Base-by-base conservation (phyloP, 2,888 invertebrate genomes). In the Platynereis dumerilii region DNA sequence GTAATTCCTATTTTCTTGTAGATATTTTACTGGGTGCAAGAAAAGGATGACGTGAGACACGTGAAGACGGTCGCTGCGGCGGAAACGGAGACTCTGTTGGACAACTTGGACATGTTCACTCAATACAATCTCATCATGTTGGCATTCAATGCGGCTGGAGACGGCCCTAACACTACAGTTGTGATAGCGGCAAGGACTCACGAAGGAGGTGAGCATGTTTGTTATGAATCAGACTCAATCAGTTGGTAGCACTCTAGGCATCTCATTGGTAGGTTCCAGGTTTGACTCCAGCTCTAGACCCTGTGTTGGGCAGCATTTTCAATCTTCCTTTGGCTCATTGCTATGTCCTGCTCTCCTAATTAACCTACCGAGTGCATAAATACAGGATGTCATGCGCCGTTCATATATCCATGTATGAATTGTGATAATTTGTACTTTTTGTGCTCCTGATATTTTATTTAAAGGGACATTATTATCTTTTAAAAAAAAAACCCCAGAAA, bases 101-200 rank as follows among this genome's bases (percentile, higher is more conserved):
- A 94, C 0, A 93, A 93, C 79, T 87, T 97, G 17, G 92, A 95
- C 81, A 95, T 94, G 85, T 96, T 90, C 85, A 94, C 96, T 0
- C 90, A 92, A 76, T 97, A 97, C 83, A 88, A 90, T 34, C 91
- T 96, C 68, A 92, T 94, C 86, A 91, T 98, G 62, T 85, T 95
- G 72, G 95, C 96, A 0, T 98, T 96, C 83, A 98, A 98, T 86
- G 93, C 96, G 0, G 98, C 98, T 15, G 98, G 98, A 5, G 96
- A 97, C 84, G 97, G 98, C 0, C 97, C 97, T 0, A 88, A 93
- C 34, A 85, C 88, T 2, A 86, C 88, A 1, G 58, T 68, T 0
- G 89, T 92, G 0, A 88, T 93, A 1, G 89, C 89, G 20, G 92
- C 92, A 0, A 91, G 91, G 79, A 98, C 98, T 0, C 84, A 87